A percentile compares a stretch with the other conserved stretches of the same genome.
phyloP scores from a whole-genome alignment of 2,113 vertebrate species.

The Bufo gargarizans region DNA sequence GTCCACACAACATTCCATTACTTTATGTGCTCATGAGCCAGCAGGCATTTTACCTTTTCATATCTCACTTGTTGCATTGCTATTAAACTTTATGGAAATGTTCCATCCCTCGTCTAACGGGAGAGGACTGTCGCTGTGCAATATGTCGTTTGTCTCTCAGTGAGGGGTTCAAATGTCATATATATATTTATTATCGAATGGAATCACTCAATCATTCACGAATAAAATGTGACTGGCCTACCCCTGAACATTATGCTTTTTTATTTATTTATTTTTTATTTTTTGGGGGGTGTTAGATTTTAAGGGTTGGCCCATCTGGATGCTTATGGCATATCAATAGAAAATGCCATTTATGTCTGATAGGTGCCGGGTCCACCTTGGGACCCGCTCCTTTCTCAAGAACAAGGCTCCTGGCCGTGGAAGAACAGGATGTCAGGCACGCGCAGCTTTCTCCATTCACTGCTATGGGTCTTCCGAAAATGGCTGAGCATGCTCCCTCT shows the following conservation, averaged over 20 bases:
- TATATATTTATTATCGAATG: slow-evolving; percentile 3
- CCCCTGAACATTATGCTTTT: neutral
- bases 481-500: too few relatives aligned
- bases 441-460: too few relatives aligned
- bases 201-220: neutral
- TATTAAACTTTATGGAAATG: slow-evolving; percentile 7
- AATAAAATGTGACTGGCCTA: slow-evolving; percentile 2
- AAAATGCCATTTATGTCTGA: too few relatives aligned
- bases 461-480: too few relatives aligned
- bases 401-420: too few relatives aligned
- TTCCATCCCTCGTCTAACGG: neutral
- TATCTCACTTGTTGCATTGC: neutral
- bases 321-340: too few relatives aligned
- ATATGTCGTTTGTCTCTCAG: neutral
- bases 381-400: too few relatives aligned
- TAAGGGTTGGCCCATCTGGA: too few relatives aligned
- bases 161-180: neutral
- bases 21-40: neutral
- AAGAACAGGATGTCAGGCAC: too few relatives aligned
- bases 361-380: too few relatives aligned
- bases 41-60: neutral
- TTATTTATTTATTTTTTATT: neutral
- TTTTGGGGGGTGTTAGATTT: neutral
- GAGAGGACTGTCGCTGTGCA: neutral
- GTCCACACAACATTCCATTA: neutral